phyloP scores from a whole-genome alignment of 2,797 vertebrate genomes.

The Sebastes nivosus region DNA sequence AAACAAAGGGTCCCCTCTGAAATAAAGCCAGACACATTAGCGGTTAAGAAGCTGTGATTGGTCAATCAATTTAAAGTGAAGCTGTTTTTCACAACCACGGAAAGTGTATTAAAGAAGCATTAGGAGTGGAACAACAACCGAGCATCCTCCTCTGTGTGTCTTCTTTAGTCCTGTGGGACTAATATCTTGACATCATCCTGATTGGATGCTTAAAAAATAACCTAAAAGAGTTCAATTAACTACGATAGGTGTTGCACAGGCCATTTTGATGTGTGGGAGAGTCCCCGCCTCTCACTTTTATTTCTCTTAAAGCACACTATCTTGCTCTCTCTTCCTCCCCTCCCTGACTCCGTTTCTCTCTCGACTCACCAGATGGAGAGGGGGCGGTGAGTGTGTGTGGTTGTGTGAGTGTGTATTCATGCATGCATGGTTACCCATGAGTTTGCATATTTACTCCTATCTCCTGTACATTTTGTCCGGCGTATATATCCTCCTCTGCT shows the following conservation, averaged over 20 bases:
- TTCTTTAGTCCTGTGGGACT: background rate
- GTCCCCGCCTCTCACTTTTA: background rate
- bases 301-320: slow-evolving; percentile 15
- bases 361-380: slow-evolving; percentile 74
- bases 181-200: background rate
- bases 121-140: no score
- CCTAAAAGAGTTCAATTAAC: background rate
- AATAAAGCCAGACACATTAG: slow-evolving; percentile 4
- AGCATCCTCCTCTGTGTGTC: background rate
- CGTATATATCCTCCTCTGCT: background rate
- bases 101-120: background rate
- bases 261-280: background rate
- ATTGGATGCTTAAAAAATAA: slow-evolving; percentile 3
- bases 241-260: background rate
- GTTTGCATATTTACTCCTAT: slow-evolving; percentile 70
- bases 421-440: slow-evolving; percentile 66
- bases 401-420: slow-evolving; percentile 35
- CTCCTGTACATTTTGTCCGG: slow-evolving; percentile 46
- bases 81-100: background rate
- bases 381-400: slow-evolving; percentile 49
- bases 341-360: slow-evolving; percentile 35
- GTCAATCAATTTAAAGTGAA: slow-evolving; percentile 19
- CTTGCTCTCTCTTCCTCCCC: slow-evolving; percentile 1
- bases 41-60: slow-evolving; percentile 23
- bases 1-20: slow-evolving; percentile 44